Evolutionary conservation across 1,140 invertebrate species (phyloP).

Genomic region (Ceratitis capitata): DNA sequence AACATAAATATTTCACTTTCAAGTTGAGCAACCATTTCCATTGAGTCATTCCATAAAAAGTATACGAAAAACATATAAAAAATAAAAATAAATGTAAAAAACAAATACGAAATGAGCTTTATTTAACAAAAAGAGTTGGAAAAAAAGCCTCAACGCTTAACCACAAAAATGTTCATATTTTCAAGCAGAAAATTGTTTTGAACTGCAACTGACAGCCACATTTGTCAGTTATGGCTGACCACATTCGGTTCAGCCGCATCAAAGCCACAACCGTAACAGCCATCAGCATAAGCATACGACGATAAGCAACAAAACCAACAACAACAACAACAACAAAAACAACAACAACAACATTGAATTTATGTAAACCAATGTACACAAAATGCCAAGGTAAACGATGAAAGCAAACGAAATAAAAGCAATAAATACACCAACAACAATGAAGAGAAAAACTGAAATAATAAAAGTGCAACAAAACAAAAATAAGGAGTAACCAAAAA

Average conservation of each 20-base stretch:
- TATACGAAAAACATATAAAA: not conserved
- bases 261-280: not conserved
- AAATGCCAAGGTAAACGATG: not conserved
- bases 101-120: not conserved
- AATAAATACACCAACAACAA: not conserved
- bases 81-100: not conserved
- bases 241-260: constrained; percentile 20
- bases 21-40: not conserved
- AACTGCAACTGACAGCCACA: constrained; percentile 45
- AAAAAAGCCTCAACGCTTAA: not conserved
- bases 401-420: not conserved
- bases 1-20: not conserved
- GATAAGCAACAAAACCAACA: not conserved
- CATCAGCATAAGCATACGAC: not conserved
- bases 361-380: constrained; percentile 11
- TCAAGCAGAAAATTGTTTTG: constrained; percentile 40
- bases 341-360: not conserved
- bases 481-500: not conserved
- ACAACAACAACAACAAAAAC: not conserved
- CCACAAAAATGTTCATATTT: constrained; percentile 35
- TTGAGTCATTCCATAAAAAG: not conserved
- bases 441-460: not conserved
- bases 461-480: not conserved
- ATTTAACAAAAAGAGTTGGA: not conserved
- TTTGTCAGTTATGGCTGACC: constrained; percentile 44